Base-by-base conservation (phyloP, 2,888 invertebrate genomes). In the Eupithecia abbreviata region DNA sequence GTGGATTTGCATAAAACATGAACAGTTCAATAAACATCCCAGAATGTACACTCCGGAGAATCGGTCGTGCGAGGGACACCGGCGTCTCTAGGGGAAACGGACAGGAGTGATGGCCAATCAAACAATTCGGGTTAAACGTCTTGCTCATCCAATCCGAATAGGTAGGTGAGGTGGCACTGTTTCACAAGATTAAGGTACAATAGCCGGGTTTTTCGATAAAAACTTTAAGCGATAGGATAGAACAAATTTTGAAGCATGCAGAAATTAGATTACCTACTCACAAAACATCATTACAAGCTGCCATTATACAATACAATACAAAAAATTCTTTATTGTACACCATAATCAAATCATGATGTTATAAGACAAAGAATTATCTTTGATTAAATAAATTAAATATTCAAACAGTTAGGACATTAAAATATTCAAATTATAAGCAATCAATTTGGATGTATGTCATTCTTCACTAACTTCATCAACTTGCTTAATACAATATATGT, bases 71-170 rank as follows among this genome's bases (percentile, higher is more conserved):
- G 77, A 79, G 81, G 78, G 79, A 80, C 83, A 78, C 79, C 76
- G 82, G 79, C 79, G 78, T 82, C 80, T 78, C 79, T 76, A 79
- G 84, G 85, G 85, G 84, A 86, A 82, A 86, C 85, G 86, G 85
- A 88, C 86, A 85, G 85, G 84, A 86, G 85, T 84, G 88, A 88
- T 86, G 85, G 86, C 84, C 90, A 92, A 93, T 93, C 92, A 93
- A 90, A 90, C 91, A 91, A 93, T 93, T 92, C 90, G 90, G 91
- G 92, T 88, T 90, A 91, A 91, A 89, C 87, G 87, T 79, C 84
- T 81, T 81, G 80, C 83, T 82, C 82, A 84, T 83, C 84, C 79
- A 75, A 82, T 80, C 77, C 81, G 79, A 82, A 85, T 85, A 81
- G 80, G 49, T 49, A 73, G 80, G 41, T 43, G 68, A 62, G 30